These are phyloP conservation scores for Theropithecus gelada DNA, from an alignment of 2,113 vertebrate genomes.

Conservation along the genomic window DNA sequence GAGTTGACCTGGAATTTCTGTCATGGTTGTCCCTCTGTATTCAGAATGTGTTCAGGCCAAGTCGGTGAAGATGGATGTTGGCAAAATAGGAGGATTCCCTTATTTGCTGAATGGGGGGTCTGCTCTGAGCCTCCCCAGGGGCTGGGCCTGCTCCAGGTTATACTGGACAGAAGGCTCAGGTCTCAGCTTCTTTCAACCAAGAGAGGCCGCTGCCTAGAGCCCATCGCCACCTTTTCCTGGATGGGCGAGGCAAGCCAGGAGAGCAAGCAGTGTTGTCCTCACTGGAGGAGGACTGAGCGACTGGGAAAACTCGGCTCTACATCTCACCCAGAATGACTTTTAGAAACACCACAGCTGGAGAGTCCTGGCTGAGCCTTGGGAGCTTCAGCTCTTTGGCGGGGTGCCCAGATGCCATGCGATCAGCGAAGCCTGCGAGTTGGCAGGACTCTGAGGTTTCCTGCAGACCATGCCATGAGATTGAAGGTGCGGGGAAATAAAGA, in stretches of 20 bases:
- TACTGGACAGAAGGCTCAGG: not conserved
- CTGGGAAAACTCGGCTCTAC: not conserved
- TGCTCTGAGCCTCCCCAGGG: not conserved
- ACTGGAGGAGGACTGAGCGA: not conserved
- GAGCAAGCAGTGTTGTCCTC: not conserved
- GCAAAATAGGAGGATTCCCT: not conserved
- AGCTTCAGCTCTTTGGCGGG: not conserved
- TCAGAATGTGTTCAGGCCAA: not conserved
- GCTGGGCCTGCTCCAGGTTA: not conserved
- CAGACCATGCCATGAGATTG: not conserved
- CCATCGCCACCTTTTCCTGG: not conserved
- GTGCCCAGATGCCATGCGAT: not conserved
- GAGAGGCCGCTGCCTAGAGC: not conserved
- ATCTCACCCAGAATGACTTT: not conserved
- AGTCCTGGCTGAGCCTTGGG: not conserved
- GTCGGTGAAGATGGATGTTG: not conserved
- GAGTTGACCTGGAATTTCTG: constrained; percentile 61
- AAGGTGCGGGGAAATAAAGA: not conserved
- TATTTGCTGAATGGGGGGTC: not conserved
- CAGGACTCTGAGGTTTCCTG: not conserved
- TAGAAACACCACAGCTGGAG: not conserved
- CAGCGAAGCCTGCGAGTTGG: not conserved
- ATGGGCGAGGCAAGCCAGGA: not conserved
- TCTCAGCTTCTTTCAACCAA: not conserved
- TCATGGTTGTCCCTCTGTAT: not conserved